Conservation (phyloP, 2,797 vertebrate genomes). For the Petrocephalus sullivani region DNA sequence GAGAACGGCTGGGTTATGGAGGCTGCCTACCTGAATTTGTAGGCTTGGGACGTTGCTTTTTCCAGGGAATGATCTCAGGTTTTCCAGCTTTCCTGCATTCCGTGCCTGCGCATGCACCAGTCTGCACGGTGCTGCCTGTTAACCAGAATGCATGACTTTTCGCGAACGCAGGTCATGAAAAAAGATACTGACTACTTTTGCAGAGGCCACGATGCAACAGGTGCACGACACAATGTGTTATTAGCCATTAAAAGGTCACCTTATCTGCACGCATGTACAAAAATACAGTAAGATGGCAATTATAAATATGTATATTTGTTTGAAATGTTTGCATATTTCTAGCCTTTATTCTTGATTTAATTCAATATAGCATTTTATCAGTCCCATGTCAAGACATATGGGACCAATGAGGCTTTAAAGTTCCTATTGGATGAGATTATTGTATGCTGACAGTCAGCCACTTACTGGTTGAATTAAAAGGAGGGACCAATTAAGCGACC, state of each 20-base stretch:
- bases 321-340: not conserved
- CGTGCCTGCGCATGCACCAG: constrained; percentile 25
- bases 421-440: not conserved
- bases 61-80: constrained; percentile 32
- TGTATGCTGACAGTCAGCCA: not conserved
- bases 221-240: not conserved
- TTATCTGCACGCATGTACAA: not conserved
- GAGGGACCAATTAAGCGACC: not conserved
- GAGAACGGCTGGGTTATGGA: not conserved
- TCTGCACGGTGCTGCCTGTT: constrained; percentile 27
- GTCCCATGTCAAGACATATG: not conserved
- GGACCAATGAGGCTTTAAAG: not conserved
- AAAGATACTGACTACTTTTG: not conserved
- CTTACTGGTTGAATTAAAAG: not conserved
- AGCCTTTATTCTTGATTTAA: not conserved
- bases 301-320: not conserved
- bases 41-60: not conserved
- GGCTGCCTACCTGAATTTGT: not conserved
- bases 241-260: not conserved
- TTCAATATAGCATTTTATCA: not conserved
- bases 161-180: not conserved
- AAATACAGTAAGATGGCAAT: not conserved
- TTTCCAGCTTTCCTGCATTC: constrained; percentile 18
- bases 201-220: not conserved
- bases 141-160: constrained; percentile 19